A percentile compares a stretch with the other conserved stretches of the same genome.
Conservation (phyloP, 2,113 vertebrate genomes). For the Callospermophilus lateralis region DNA sequence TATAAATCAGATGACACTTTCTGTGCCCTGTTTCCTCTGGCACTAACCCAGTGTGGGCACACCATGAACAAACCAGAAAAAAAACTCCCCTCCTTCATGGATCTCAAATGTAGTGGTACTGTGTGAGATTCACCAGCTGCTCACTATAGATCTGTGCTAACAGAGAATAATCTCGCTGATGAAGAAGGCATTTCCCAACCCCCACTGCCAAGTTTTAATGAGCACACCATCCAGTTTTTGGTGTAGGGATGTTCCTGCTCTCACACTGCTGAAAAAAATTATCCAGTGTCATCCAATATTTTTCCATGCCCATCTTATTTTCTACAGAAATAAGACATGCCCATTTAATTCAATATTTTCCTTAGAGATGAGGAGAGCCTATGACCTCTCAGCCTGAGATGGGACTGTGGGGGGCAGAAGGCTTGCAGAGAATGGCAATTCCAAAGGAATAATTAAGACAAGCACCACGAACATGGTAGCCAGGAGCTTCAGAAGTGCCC, state of each 20-base stretch:
- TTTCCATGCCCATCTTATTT: not conserved
- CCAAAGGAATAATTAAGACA: not conserved
- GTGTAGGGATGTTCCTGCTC: not conserved
- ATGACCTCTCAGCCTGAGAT: not conserved
- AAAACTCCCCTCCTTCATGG: not conserved
- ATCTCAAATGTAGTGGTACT: not conserved
- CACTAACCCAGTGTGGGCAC: not conserved
- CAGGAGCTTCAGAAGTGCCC: not conserved
- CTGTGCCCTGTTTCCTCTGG: not conserved
- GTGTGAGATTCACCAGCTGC: not conserved
- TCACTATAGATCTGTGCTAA: accelerated
- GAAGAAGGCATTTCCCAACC: not conserved
- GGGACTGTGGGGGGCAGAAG: not conserved
- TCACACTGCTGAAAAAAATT: not conserved
- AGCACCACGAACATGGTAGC: not conserved
- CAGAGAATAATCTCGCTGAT: not conserved
- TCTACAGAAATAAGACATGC: not conserved
- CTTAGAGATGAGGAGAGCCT: not conserved
- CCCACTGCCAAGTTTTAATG: not conserved
- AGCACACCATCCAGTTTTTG: no score
- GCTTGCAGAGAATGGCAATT: not conserved
- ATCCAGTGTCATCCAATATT: not conserved
- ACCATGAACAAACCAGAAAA: not conserved
- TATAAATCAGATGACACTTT: not conserved
- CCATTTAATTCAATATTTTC: conserved; percentile 2